These are phyloP conservation scores for Pipistrellus pygmaeus DNA, from an alignment of 2,797 vertebrate genomes.

Conservation along the genomic window DNA sequence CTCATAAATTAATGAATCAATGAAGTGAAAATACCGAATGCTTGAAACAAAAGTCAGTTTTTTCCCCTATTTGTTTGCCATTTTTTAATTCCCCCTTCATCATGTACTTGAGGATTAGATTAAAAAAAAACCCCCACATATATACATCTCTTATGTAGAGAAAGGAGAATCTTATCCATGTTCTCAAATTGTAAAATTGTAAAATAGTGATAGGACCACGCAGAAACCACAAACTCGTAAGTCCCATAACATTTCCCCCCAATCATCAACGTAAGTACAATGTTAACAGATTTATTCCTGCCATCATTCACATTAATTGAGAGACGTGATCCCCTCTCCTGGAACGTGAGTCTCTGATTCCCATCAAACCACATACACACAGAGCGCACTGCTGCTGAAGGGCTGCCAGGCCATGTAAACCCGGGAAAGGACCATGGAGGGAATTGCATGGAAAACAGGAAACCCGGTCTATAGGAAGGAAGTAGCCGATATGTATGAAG, in stretches of 20 bases:
- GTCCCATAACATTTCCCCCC: neutral
- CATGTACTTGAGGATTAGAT: neutral
- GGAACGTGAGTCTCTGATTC: constrained; percentile 22
- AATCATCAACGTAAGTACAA: constrained; percentile 14
- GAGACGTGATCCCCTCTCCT: neutral
- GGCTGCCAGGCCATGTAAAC: constrained; percentile 25
- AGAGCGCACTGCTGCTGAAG: neutral
- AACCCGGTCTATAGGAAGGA: neutral
- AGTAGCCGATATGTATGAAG: neutral
- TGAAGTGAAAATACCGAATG: neutral
- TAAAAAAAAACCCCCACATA: neutral
- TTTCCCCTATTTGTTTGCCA: neutral
- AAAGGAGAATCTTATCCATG: constrained; percentile 9
- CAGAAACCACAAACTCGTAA: constrained; percentile 55
- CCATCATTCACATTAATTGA: constrained; percentile 60
- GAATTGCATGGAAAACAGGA: constrained; percentile 52
- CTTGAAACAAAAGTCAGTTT: neutral
- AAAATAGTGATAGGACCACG: constrained; percentile 8
- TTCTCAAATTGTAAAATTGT: constrained; percentile 36
- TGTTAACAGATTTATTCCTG: constrained; percentile 56
- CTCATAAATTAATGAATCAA: constrained; percentile 2
- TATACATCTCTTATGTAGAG: neutral
- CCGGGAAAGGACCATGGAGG: constrained; percentile 22
- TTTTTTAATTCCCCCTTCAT: neutral
- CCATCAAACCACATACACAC: neutral